phyloP scores from a whole-genome alignment of 2,888 invertebrate species.

The Disparrhopalites patrizii region DNA sequence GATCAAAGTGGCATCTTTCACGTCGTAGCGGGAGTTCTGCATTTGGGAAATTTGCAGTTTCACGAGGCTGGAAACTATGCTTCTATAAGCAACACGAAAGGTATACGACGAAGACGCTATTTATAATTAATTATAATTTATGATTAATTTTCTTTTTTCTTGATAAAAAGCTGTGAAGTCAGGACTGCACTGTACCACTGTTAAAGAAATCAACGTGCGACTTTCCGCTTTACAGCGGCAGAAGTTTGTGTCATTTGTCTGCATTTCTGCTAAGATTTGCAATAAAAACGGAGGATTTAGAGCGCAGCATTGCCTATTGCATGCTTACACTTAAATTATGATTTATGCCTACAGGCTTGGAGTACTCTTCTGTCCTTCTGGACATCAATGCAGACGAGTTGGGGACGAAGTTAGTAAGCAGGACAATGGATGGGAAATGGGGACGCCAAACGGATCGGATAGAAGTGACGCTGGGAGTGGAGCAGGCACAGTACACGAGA shows the following conservation, averaged over 20 bases:
- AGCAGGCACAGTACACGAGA: slow-evolving; percentile 62
- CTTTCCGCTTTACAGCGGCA: too few relatives aligned
- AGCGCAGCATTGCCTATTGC: too few relatives aligned
- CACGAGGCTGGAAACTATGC: slow-evolving; percentile 58
- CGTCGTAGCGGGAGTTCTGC: slow-evolving; percentile 61
- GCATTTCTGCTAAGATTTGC: too few relatives aligned
- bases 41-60: slow-evolving; percentile 63
- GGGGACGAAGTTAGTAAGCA: slow-evolving; percentile 59
- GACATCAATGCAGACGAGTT: slow-evolving; percentile 58
- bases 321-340: too few relatives aligned
- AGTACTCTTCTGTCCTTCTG: slow-evolving; percentile 61
- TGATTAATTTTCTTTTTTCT: too few relatives aligned
- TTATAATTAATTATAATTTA: too few relatives aligned
- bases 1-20: slow-evolving; percentile 58
- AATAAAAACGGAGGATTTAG: too few relatives aligned
- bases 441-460: slow-evolving; percentile 62
- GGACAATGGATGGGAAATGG: slow-evolving; percentile 65
- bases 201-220: too few relatives aligned
- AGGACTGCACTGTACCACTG: too few relatives aligned
- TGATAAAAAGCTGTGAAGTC: too few relatives aligned
- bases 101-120: too few relatives aligned
- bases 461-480: slow-evolving; percentile 61
- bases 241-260: too few relatives aligned
- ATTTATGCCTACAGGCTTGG: slow-evolving; percentile 55
- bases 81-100: slow-evolving; percentile 57